Evolutionary conservation across 2,113 vertebrate species (phyloP), one percentile per base, ranked within the genome.

Genomic region (Sinocyclocheilus anophthalmus): DNA sequence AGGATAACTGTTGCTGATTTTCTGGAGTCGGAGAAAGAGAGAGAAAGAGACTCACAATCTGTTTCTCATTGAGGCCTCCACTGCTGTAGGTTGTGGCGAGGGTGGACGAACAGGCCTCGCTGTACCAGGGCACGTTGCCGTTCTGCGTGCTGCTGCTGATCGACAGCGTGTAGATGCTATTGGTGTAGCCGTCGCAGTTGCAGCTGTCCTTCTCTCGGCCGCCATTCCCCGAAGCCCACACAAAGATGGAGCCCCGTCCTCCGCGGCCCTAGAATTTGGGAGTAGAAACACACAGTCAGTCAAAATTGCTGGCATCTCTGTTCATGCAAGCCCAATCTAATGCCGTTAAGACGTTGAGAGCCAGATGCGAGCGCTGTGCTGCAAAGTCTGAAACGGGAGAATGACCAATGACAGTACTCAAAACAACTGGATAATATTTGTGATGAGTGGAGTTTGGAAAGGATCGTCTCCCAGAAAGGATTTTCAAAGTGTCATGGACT

Each of bases 71-170:
- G 93, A 96, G 92, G 89, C 94, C 95, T 90, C 96, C 96, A 0
- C 96, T 96, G 94, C 96, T 97, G 94, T 97, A 97, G 63, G 96
- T 97, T 24, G 96, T 96, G 92, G 96, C 96, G 0, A 97, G 95
- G 0, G 96, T 97, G 90, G 96, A 97, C 18, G 96, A 97, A 90
- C 96, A 97, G 91, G 96, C 96, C 93, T 97, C 96, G 1, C 96
- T 97, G 94, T 97, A 97, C 96, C 96, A 97, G 85, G 96, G 96
- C 85, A 97, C 96, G 0, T 96, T 96, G 70, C 96, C 96, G 0
- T 93, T 89, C 92, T 97, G 96, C 0, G 96, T 97, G 89, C 95
- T 96, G 80, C 96, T 97, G 94, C 96, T 97, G 92, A 97, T 97
- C 90, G 96, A 97, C 89, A 97, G 93, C 0, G 96, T 97, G 94